phyloP scores from a whole-genome alignment of 2,797 vertebrate genomes.

The Tarsius wallacei region DNA sequence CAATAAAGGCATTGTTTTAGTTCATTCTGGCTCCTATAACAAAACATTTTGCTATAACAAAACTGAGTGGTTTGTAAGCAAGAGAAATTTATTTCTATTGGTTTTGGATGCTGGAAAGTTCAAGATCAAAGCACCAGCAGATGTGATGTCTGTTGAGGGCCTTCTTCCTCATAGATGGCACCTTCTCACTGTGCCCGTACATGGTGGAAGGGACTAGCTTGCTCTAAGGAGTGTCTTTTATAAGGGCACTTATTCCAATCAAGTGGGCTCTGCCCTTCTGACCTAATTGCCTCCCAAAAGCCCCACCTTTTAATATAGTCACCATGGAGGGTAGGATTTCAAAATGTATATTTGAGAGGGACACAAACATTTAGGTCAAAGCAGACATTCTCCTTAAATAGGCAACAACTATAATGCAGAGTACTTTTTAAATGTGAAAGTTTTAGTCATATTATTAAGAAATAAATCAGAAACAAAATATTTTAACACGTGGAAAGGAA shows the following conservation, averaged over 20 bases:
- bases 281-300: not conserved
- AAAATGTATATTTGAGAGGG: not conserved
- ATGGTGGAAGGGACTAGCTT: not conserved
- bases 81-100: not conserved
- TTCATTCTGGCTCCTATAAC: not conserved
- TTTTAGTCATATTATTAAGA: constrained; percentile 15
- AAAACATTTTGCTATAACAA: not conserved
- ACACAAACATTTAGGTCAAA: not conserved
- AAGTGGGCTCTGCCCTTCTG: not conserved
- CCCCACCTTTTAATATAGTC: not conserved
- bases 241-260: not conserved
- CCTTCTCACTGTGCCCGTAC: not conserved
- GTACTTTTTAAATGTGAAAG: not conserved
- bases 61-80: not conserved
- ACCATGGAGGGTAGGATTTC: not conserved
- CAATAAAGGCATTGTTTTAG: not conserved
- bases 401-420: not conserved
- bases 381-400: not conserved
- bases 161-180: not conserved
- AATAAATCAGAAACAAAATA: not conserved
- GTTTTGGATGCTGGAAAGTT: not conserved
- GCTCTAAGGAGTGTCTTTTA: not conserved
- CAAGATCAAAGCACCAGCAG: not conserved
- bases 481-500: constrained; percentile 5
- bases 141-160: not conserved